Evolutionary conservation across 2,797 vertebrate species (phyloP).

Genomic region (Pangasius djambal): DNA sequence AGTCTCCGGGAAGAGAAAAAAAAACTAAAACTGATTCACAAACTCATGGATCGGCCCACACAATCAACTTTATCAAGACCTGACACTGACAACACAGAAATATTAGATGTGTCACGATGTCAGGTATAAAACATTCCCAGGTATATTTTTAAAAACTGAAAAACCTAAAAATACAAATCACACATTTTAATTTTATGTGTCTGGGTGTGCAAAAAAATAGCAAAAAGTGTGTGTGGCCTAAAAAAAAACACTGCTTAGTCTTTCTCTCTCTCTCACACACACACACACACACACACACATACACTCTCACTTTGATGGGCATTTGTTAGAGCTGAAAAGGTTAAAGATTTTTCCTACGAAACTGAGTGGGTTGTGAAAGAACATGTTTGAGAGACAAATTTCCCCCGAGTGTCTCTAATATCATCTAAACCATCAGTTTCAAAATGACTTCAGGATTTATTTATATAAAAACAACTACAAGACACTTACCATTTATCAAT

Average conservation of each 20-base stretch:
- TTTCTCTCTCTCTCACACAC: constrained; percentile 1
- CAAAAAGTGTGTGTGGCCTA: constrained; percentile 52
- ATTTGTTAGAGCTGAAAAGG: constrained; percentile 87
- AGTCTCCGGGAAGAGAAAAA: neutral
- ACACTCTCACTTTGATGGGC: constrained; percentile 67
- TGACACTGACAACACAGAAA: constrained; percentile 22
- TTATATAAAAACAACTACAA: constrained; percentile 94
- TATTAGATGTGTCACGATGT: constrained; percentile 6
- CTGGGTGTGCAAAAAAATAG: constrained; percentile 25
- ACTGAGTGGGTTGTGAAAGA: constrained; percentile 98
- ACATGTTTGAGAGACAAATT: constrained; percentile 94
- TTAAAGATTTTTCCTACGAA: constrained; percentile 97
- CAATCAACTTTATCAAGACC: constrained; percentile 15
- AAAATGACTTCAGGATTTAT: constrained; percentile 98
- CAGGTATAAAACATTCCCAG: neutral
- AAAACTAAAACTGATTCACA: neutral
- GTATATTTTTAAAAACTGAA: constrained; percentile 22
- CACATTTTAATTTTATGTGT: constrained; percentile 13
- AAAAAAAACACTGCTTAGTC: constrained; percentile 49
- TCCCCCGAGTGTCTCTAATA: constrained; percentile 92
- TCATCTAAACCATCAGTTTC: constrained; percentile 98
- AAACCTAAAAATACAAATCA: constrained; percentile 34
- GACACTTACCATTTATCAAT: constrained; percentile 74
- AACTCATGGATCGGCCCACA: constrained; percentile 31
- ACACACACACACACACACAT: constrained; percentile 8